Base-by-base conservation (phyloP, 2,888 invertebrate genomes). In the Cheilosia grossa region DNA sequence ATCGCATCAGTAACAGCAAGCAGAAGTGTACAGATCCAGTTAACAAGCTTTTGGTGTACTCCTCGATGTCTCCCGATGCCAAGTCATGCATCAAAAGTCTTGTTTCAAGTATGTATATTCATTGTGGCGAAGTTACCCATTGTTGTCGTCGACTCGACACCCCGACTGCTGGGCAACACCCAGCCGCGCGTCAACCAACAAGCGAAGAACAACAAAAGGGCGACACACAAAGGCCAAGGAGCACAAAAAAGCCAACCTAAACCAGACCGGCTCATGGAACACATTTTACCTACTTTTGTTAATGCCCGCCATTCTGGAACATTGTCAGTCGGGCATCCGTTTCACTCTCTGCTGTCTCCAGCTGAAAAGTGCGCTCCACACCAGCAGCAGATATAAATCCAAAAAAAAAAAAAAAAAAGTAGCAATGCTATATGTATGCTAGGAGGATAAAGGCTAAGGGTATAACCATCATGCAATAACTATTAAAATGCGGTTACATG, bases 401-500 rank as follows among this genome's bases (percentile, higher is more conserved):
- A 49, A 19, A 3, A 24, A 2, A 47, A 10, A 9, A 47, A 47
- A 33, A 54, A 66, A 56, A 67, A 64, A 64, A 33, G 9, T 56
- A 54, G 9, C 75, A 30, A 51, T 75, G 59, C 69, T 77, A 27
- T 83, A 83, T 79, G 74, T 83, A 70, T 79, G 82, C 82, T 83
- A 83, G 83, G 83, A 83, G 83, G 74, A 83, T 83, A 80, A 83
- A 83, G 83, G 83, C 83, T 83, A 83, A 83, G 83, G 83, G 83
- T 74, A 83, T 75, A 80, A 61, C 74, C 74, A 80, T 83, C 83
- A 80, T 83, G 83, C 83, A 83, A 83, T 83, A 83, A 80, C 83
- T 83, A 83, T 83, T 83, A 75, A 83, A 83, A 83, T 83, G 83
- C 83, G 83, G 83, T 83, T 83, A 83, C 83, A 83, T 83, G 83